Percentiles rank a stretch among this genome's conserved stretches.
These are phyloP conservation scores for Megastigmus dorsalis DNA, from an alignment of 2,888 invertebrate genomes.

Conservation along the genomic window DNA sequence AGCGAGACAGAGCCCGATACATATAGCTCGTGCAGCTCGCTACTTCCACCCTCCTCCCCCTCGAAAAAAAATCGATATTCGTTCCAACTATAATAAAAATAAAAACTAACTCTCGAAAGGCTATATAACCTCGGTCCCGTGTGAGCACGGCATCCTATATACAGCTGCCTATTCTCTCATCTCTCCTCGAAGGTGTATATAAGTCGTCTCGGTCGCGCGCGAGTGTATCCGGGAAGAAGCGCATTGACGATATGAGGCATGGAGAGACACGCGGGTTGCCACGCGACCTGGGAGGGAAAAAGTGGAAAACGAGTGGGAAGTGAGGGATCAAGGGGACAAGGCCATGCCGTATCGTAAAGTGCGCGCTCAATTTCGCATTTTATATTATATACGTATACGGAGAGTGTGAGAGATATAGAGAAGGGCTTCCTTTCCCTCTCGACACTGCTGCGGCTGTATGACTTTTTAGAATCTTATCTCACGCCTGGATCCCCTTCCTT, in stretches of 20 bases:
- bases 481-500: background rate
- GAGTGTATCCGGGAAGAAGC: too few species aligned
- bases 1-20: too few species aligned
- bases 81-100: conserved; percentile 2
- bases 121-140: too few species aligned
- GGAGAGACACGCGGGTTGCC: conserved; percentile 26
- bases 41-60: background rate
- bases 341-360: conserved; percentile 26
- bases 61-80: conserved; percentile 29
- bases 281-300: conserved; percentile 28
- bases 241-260: conserved; percentile 7
- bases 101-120: conserved; percentile 10
- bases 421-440: background rate
- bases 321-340: background rate
- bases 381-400: background rate
- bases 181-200: too few species aligned
- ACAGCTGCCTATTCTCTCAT: too few species aligned
- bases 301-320: background rate
- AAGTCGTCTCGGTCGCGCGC: too few species aligned
- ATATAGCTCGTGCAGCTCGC: too few species aligned
- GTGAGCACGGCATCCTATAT: too few species aligned
- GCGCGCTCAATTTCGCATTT: conserved; percentile 48
- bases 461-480: conserved; percentile 39
- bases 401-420: background rate
- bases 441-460: conserved; percentile 9